Conservation (phyloP, 2,113 vertebrate species). For the Oreotrochilus melanogaster region DNA sequence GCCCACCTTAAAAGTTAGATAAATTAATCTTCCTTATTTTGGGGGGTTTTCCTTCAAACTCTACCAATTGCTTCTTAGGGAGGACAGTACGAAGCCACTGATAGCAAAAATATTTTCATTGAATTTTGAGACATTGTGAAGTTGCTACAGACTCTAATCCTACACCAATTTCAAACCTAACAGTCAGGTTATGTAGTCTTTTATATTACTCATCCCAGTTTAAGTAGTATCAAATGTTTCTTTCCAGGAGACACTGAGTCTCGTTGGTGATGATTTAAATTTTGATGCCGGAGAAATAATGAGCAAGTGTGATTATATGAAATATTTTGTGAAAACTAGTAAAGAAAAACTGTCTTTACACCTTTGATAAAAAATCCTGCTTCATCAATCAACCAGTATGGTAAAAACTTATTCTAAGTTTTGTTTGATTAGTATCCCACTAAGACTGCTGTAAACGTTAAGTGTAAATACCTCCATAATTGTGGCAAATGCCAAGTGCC, state of each 20-base stretch:
- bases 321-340: neutral
- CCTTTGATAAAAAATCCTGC: neutral
- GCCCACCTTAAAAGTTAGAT: neutral
- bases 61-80: neutral
- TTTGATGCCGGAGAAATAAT: neutral
- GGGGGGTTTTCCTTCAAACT: neutral
- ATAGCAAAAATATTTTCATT: neutral
- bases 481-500: neutral
- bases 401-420: neutral
- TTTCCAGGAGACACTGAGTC: neutral
- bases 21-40: neutral
- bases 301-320: neutral
- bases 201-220: neutral
- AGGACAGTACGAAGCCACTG: neutral
- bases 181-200: neutral
- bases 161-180: neutral
- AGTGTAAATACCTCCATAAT: neutral
- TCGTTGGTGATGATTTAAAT: neutral
- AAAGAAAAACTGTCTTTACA: neutral
- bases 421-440: neutral
- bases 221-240: neutral
- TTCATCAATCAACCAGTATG: neutral
- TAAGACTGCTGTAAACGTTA: neutral
- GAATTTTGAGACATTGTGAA: neutral
- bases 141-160: neutral